Evolutionary conservation across 2,888 invertebrate genomes (phyloP).

Genomic region (Anorthoa munda): DNA sequence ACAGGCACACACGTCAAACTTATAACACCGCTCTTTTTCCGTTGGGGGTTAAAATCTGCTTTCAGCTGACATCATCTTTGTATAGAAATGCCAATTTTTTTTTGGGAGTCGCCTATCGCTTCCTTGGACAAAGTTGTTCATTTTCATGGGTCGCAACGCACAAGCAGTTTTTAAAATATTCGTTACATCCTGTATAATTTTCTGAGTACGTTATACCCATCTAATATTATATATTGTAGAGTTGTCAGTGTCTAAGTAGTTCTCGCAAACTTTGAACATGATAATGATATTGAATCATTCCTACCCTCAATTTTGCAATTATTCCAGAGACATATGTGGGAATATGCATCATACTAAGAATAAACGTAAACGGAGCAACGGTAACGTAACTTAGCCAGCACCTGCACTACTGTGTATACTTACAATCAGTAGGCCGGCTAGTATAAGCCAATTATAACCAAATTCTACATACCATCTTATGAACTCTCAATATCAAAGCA

Average conservation of each 20-base stretch:
- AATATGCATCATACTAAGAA: constrained; percentile 20
- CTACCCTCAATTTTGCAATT: constrained; percentile 18
- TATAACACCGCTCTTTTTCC: no score
- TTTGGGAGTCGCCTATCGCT: no score
- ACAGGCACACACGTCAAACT: no score
- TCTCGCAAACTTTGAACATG: constrained; percentile 12
- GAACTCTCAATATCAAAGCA: not conserved
- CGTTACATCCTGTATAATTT: no score
- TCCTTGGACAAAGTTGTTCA: no score
- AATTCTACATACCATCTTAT: not conserved
- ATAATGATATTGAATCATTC: constrained; percentile 18
- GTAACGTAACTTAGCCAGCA: constrained; percentile 5
- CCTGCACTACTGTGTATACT: not conserved
- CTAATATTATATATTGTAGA: not conserved
- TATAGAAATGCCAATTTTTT: no score
- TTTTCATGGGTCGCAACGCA: no score
- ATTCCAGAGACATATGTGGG: constrained; percentile 4
- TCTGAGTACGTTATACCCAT: not conserved
- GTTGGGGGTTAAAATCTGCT: no score
- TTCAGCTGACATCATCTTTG: no score
- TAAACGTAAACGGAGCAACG: not conserved
- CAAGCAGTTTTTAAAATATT: no score
- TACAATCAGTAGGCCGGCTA: not conserved
- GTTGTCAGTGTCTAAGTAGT: not conserved
- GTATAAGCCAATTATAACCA: constrained; percentile 1